These are phyloP conservation scores for Drosophila helvetica DNA, from an alignment of 2,888 invertebrate species.

Conservation along the genomic window DNA sequence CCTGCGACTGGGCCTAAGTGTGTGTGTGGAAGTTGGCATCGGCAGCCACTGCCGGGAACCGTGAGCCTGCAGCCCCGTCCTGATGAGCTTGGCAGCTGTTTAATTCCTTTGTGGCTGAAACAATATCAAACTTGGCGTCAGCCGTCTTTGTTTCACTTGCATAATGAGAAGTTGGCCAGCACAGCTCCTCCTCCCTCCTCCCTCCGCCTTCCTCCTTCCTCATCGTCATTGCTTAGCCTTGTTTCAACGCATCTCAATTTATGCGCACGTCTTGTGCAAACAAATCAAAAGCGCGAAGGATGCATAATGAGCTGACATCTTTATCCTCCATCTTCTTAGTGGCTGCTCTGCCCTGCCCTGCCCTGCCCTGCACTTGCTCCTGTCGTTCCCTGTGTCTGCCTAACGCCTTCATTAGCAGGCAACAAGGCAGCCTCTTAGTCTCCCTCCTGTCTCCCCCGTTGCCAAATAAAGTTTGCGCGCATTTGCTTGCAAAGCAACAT, in stretches of 20 bases:
- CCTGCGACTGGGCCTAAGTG: neutral
- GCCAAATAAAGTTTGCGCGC: constrained; percentile 71
- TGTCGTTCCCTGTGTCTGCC: constrained; percentile 1
- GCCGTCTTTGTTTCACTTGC: constrained; percentile 65
- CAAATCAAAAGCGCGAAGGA: constrained; percentile 70
- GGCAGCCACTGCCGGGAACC: neutral
- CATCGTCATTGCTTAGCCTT: constrained; percentile 2
- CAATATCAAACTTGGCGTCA: constrained; percentile 63
- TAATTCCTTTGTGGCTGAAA: constrained; percentile 73
- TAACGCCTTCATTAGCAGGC: constrained; percentile 66
- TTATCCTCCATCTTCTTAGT: constrained; percentile 30
- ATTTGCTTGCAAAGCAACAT: constrained; percentile 70
- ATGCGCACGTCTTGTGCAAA: constrained; percentile 68
- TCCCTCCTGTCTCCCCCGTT: constrained; percentile 15
- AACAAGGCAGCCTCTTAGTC: constrained; percentile 13
- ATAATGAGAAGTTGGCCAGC: constrained; percentile 62
- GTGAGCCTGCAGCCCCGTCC: constrained; percentile 11
- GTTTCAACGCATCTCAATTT: constrained; percentile 56
- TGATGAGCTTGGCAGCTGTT: constrained; percentile 70
- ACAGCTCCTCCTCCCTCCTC: neutral
- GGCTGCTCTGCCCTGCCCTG: neutral
- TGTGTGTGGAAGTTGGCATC: constrained; percentile 4
- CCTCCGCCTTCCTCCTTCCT: constrained; percentile 15
- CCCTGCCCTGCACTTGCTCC: constrained; percentile 2
- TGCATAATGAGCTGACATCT: constrained; percentile 73